Conservation (phyloP, 2,888 invertebrate genomes). For the Argyresthia albistria region DNA sequence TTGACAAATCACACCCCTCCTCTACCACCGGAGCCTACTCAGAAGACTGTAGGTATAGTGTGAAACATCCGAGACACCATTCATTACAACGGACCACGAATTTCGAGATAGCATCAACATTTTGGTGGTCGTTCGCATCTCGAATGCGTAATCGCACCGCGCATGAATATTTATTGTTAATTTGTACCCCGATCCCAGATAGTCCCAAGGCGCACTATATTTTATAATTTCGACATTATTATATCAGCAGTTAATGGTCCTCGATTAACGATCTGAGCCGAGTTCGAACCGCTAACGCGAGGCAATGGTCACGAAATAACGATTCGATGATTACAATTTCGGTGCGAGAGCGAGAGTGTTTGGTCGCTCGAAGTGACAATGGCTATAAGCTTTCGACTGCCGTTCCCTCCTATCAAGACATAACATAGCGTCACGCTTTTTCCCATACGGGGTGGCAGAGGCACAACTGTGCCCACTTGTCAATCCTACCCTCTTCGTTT, state of each 20-base stretch:
- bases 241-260: constrained; percentile 42
- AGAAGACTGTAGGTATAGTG: not conserved
- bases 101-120: constrained; percentile 1
- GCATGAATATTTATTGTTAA: constrained; percentile 67
- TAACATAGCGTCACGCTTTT: too few relatives aligned
- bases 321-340: too few relatives aligned
- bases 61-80: not conserved
- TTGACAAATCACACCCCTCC: too few relatives aligned
- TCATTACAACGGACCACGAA: not conserved
- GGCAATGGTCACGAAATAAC: constrained; percentile 30
- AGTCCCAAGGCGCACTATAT: constrained; percentile 53
- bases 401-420: too few relatives aligned
- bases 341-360: constrained; percentile 21
- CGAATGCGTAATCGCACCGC: constrained; percentile 29
- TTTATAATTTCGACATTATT: constrained; percentile 49
- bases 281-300: constrained; percentile 27
- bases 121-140: not conserved
- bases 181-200: constrained; percentile 51
- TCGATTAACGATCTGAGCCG: constrained; percentile 33
- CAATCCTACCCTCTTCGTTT: too few relatives aligned
- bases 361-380: too few relatives aligned
- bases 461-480: too few relatives aligned
- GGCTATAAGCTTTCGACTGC: too few relatives aligned
- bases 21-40: too few relatives aligned
- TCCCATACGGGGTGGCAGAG: too few relatives aligned